Base-by-base conservation (phyloP, 2,113 vertebrate genomes). In the Elanoides forficatus region DNA sequence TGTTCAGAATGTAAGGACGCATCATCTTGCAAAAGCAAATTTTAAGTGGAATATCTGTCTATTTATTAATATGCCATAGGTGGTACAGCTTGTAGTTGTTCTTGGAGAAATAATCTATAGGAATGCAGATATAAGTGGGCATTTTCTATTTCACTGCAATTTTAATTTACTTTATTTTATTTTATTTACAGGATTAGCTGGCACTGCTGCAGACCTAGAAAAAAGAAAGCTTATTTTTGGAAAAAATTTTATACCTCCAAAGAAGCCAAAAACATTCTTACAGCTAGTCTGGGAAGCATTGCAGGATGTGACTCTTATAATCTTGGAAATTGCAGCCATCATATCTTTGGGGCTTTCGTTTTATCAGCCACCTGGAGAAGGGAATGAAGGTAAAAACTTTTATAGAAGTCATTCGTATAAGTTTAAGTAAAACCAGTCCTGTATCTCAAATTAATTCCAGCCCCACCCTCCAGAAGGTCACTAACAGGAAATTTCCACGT, bases 201-300 rank as follows among this genome's bases (percentile, higher is more conserved):
- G 99, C 83, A 98, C 97, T n/a, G 97, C 98, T 95, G 93, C 98
- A 93, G 99, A 99, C 97, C 97, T 99, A 97, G 99, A 99, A 97
- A 99, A 99, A 97, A 99, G 99, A 98, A 99, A 97, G 99, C 99
- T 99, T 98, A 96, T 99, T 98, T 99, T 98, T 97, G 99, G 99
- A 96, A 96, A 98, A 98, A 99, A 99, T 98, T 98, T 99, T 98
- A 99, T 99, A 99, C 99, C 99, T 99, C 99, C 99, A 98, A 99
- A 99, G 98, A 99, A 99, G 99, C 99, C 99, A 99, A 99, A 99
- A 99, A 99, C 99, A 92, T 99, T 99, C 98, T 97, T 99, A 98
- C 99, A 99, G 97, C 99, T 99, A 93, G 99, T 99, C 86, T 99
- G 99, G 99, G 99, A 99, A 98, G 99, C 99, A 0, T 98, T 99